Percentiles rank a stretch among this genome's conserved stretches.
Conservation (phyloP, 2,113 vertebrate species). For the Trochalopteron elliotii region DNA sequence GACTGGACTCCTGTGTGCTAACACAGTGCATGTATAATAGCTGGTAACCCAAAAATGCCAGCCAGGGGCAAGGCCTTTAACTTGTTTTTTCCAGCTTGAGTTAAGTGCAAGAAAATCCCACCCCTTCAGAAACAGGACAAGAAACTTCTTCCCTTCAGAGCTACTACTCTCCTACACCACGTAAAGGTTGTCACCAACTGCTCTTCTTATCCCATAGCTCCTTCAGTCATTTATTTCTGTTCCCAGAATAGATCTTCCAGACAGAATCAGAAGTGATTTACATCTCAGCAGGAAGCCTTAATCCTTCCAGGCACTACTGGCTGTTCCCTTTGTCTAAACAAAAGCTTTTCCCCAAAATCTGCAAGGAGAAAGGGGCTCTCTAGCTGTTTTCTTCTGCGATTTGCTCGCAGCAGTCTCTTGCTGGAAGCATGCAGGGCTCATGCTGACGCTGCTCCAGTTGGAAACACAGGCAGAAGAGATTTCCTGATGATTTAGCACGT, state of each 20-base stretch:
- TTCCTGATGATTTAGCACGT: background rate
- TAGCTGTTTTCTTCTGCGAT: background rate
- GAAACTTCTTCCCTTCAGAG: background rate
- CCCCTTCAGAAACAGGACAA: background rate
- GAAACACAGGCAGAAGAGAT: background rate
- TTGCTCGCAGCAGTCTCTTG: background rate
- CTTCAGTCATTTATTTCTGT: background rate
- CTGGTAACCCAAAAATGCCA: background rate
- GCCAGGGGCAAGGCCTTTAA: background rate
- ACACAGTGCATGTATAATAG: background rate
- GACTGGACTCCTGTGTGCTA: background rate
- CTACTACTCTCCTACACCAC: background rate
- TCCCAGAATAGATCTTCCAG: background rate
- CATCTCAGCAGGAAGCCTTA: slow-evolving; percentile 14
- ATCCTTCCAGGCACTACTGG: slow-evolving; percentile 19
- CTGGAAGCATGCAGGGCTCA: background rate
- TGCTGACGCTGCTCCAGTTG: background rate
- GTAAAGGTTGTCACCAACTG: background rate
- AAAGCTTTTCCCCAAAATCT: slow-evolving; percentile 38
- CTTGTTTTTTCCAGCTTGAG: background rate
- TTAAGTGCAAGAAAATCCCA: background rate
- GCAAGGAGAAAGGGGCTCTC: background rate
- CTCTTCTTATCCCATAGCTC: background rate
- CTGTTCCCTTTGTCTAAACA: slow-evolving; percentile 44
- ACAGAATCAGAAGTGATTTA: slow-evolving; percentile 31